phyloP scores from a whole-genome alignment of 2,888 invertebrate genomes.

The Lasioglossum villosulum region DNA sequence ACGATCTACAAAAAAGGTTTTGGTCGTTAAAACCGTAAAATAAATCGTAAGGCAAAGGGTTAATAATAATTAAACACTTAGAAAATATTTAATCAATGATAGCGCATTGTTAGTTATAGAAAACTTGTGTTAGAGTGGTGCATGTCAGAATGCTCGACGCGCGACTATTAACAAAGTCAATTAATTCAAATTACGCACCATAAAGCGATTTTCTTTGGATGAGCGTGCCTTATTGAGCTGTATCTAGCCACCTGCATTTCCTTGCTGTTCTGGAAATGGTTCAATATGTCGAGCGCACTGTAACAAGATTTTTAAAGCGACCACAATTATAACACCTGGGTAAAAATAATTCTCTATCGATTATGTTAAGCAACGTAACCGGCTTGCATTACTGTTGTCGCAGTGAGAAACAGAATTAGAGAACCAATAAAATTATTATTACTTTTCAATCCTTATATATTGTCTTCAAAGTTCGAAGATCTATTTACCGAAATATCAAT shows the following conservation, averaged over 20 bases:
- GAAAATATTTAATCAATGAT: not conserved
- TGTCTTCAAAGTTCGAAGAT: not conserved
- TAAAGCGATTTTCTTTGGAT: conserved; percentile 74
- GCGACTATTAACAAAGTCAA: not conserved
- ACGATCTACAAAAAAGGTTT: no score
- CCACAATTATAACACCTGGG: conserved; percentile 46
- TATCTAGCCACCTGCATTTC: conserved; percentile 81
- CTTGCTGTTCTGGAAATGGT: conserved; percentile 78
- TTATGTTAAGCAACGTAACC: conserved; percentile 24
- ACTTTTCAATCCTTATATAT: not conserved
- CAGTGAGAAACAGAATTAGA: not conserved
- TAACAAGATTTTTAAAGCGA: conserved; percentile 64
- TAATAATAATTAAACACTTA: not conserved
- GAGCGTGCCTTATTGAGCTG: conserved; percentile 81
- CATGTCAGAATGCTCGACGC: not conserved
- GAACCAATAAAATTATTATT: conserved; percentile 23
- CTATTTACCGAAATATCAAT: no score
- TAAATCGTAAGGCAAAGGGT: no score
- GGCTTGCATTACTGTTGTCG: conserved; percentile 13
- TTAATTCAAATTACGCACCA: conserved; percentile 72
- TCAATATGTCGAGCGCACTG: conserved; percentile 78
- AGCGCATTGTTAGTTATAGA: not conserved
- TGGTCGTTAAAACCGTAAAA: no score
- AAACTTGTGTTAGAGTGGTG: not conserved
- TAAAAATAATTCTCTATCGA: conserved; percentile 63